Percentiles rank a stretch among this genome's conserved stretches.
phyloP scores from a whole-genome alignment of 2,888 invertebrate genomes.

The Drosophila tanythrix region DNA sequence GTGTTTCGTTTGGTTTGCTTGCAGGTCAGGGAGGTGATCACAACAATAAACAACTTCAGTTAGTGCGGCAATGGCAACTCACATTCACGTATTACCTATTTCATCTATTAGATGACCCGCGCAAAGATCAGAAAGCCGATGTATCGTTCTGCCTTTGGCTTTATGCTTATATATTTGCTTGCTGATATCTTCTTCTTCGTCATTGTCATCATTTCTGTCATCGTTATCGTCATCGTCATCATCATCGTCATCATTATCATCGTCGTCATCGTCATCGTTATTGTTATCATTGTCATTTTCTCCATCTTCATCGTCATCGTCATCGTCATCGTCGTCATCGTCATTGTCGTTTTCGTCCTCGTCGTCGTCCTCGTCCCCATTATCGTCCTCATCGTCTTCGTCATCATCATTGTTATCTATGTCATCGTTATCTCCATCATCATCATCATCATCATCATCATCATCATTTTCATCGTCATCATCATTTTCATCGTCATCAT shows the following conservation, averaged over 20 bases:
- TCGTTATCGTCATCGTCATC: conserved; percentile 39
- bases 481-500: conserved; percentile 82
- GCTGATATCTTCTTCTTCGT: conserved; percentile 83
- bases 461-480: conserved; percentile 83
- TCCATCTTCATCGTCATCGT: conserved; percentile 83
- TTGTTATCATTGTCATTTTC: conserved; percentile 44
- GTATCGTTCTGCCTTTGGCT: conserved; percentile 71
- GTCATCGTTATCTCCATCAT: conserved; percentile 76
- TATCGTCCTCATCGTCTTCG: conserved; percentile 38
- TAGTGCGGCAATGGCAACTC: conserved; percentile 74
- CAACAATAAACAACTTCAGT: conserved; percentile 65
- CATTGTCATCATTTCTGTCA: conserved; percentile 82
- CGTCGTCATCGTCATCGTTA: conserved; percentile 79
- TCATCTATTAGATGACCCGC: conserved; percentile 78
- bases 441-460: conserved; percentile 82
- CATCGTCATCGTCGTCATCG: conserved; percentile 78
- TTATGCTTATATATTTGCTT: conserved; percentile 70
- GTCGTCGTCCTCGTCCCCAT: conserved; percentile 76
- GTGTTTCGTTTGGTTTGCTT: conserved; percentile 10
- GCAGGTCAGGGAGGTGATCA: conserved; percentile 31
- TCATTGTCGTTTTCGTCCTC: conserved; percentile 47
- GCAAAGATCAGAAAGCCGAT: conserved; percentile 81
- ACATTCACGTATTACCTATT: conserved; percentile 85
- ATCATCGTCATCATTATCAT: conserved; percentile 82
- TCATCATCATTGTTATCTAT: conserved; percentile 37